Conservation (phyloP, 2,797 vertebrate genomes). For the Dermochelys coriacea region DNA sequence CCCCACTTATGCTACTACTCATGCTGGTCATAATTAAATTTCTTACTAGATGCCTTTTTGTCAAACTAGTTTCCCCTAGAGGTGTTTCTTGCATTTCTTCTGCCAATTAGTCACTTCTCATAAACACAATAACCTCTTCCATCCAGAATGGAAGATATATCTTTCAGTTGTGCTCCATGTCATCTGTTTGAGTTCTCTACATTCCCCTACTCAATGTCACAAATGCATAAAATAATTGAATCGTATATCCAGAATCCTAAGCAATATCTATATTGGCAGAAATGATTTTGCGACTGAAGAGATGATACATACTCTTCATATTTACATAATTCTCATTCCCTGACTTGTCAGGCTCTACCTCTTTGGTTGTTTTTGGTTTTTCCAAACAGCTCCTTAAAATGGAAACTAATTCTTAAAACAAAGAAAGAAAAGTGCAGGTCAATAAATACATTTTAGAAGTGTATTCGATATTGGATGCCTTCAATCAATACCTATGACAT, state of each 20-base stretch:
- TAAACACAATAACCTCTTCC: neutral
- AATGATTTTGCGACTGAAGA: slow-evolving; percentile 12
- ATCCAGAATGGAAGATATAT: neutral
- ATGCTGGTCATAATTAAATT: slow-evolving; percentile 10
- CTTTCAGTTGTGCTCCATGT: neutral
- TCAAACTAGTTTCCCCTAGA: neutral
- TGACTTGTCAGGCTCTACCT: neutral
- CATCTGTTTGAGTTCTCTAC: neutral
- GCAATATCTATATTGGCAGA: neutral
- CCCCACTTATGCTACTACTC: neutral
- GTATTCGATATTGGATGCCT: neutral
- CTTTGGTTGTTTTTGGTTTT: neutral
- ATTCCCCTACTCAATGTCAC: neutral
- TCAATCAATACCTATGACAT: neutral
- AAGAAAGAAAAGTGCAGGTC: neutral
- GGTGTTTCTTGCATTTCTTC: neutral
- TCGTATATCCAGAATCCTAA: neutral
- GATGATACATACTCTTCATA: neutral
- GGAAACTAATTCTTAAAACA: slow-evolving; percentile 17
- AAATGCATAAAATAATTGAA: neutral
- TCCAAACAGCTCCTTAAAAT: neutral
- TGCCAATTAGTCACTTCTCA: neutral
- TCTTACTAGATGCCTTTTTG: neutral
- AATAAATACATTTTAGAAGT: neutral
- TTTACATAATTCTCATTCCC: neutral